These are phyloP conservation scores for Geophilus truncorum DNA, from an alignment of 2,888 invertebrate species.

Conservation along the genomic window DNA sequence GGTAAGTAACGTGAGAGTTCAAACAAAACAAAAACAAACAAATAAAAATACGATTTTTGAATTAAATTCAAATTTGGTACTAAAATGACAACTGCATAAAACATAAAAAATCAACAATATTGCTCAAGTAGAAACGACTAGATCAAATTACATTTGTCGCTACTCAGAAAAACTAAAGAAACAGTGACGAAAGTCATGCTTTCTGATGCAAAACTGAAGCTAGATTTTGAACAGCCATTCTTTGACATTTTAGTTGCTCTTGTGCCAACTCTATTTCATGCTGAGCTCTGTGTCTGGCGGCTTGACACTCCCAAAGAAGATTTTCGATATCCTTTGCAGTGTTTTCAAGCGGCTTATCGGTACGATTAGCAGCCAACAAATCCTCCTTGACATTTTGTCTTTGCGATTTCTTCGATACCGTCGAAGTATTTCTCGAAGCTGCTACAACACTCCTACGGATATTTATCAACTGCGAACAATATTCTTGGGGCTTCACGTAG, in stretches of 20 bases:
- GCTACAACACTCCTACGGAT: constrained; percentile 26
- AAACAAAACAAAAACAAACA: neutral
- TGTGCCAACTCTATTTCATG: constrained; percentile 31
- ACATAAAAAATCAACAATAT: neutral
- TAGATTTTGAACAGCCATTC: constrained; percentile 28
- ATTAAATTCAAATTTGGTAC: neutral
- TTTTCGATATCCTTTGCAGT: constrained; percentile 19
- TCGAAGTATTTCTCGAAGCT: neutral
- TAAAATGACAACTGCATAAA: neutral
- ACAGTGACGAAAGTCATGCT: neutral
- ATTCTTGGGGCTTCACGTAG: constrained; percentile 14
- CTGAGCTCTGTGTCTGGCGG: constrained; percentile 25
- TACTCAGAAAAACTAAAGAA: neutral
- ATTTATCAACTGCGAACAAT: constrained; percentile 15
- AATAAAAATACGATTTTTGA: too few species aligned
- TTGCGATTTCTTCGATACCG: neutral
- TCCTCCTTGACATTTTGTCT: neutral
- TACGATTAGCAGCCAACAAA: neutral
- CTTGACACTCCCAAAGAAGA: constrained; percentile 30
- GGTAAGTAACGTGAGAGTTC: neutral
- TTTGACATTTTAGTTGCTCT: constrained; percentile 25
- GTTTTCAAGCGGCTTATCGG: neutral
- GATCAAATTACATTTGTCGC: neutral
- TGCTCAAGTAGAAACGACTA: constrained; percentile 17
- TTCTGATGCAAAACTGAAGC: constrained; percentile 14